Percentiles rank a stretch among this genome's conserved stretches.
Conservation (phyloP, 2,113 vertebrate genomes). For the Diglossa brunneiventris region DNA sequence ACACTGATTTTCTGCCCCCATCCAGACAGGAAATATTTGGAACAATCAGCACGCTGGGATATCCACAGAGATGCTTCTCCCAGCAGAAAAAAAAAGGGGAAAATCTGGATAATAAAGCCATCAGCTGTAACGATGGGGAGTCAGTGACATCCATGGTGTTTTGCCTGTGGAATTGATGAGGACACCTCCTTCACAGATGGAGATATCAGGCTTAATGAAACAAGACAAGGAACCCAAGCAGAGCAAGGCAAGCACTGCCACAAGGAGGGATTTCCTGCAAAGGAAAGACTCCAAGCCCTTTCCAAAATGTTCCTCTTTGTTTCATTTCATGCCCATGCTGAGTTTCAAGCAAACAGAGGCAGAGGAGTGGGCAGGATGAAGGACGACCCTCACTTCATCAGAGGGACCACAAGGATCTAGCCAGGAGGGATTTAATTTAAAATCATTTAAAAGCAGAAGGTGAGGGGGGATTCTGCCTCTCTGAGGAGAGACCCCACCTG, state of each 20-base stretch:
- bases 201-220: neutral
- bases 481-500: too few species aligned
- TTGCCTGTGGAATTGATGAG: neutral
- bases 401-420: neutral
- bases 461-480: neutral
- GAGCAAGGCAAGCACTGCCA: neutral
- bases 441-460: neutral
- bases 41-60: neutral
- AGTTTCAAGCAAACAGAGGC: neutral
- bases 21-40: neutral
- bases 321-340: neutral
- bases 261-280: neutral
- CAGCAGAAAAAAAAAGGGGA: neutral
- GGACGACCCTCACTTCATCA: neutral
- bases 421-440: neutral
- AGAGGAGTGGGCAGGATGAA: neutral
- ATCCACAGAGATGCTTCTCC: neutral
- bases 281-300: neutral
- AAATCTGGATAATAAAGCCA: neutral
- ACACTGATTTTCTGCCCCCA: neutral
- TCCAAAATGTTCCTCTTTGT: neutral
- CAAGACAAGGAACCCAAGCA: neutral
- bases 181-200: neutral
- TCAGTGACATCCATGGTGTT: neutral
- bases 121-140: neutral